Conservation (phyloP, 2,888 invertebrate genomes). For the Synergus itoensis region DNA sequence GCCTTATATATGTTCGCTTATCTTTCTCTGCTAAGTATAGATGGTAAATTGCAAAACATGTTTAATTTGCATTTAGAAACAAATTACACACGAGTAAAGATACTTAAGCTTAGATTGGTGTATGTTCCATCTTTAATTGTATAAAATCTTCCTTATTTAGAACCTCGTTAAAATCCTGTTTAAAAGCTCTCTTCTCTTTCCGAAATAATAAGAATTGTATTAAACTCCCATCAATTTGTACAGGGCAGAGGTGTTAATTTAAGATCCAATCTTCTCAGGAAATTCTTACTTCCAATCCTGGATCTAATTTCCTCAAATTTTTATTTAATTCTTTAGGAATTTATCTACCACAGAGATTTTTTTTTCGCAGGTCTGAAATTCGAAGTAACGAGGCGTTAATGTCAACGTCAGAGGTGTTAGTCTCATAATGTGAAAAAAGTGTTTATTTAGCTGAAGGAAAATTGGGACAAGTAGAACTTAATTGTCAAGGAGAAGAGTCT, state of each 20-base stretch:
- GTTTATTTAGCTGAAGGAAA: constrained; percentile 27
- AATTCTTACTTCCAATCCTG: not conserved
- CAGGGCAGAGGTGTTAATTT: not conserved
- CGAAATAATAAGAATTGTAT: not conserved
- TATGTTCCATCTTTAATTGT: not conserved
- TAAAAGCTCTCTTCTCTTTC: not conserved
- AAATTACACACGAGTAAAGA: not conserved
- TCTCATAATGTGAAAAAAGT: constrained; percentile 18
- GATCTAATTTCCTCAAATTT: not conserved
- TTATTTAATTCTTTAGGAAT: not conserved
- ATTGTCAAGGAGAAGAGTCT: constrained; percentile 19
- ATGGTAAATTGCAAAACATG: not conserved
- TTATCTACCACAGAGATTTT: not conserved
- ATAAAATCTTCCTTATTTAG: not conserved
- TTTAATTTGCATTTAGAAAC: not conserved
- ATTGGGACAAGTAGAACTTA: constrained; percentile 32
- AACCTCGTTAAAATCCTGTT: not conserved
- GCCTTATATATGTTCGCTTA: too few species aligned
- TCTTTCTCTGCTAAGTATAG: not conserved
- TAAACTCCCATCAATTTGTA: not conserved
- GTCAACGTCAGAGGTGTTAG: not conserved
- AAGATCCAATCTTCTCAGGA: not conserved
- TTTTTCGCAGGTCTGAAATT: not conserved
- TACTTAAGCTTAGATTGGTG: not conserved
- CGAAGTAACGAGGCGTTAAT: not conserved